Evolutionary conservation across 2,888 invertebrate species (phyloP).

Genomic region (Drosophila phalerata): DNA sequence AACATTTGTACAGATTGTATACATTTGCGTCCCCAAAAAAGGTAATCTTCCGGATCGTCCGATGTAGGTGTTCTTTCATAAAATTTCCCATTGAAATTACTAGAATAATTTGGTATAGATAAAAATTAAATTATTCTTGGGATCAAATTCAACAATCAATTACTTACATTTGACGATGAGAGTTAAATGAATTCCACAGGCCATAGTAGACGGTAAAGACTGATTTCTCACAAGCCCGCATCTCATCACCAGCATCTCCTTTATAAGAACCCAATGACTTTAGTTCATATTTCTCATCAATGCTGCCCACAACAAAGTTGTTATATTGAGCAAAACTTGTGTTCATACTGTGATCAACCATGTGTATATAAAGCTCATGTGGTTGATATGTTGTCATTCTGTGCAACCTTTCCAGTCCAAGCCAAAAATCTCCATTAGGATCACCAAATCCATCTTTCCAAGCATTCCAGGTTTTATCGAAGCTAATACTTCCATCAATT

Average conservation of each 20-base stretch:
- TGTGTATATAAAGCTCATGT: slow-evolving; percentile 1
- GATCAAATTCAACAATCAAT: too few relatives aligned
- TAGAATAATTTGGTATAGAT: too few relatives aligned
- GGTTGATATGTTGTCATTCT: neutral
- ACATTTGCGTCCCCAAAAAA: too few relatives aligned
- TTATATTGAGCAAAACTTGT: neutral
- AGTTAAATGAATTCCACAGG: too few relatives aligned
- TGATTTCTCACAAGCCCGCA: neutral
- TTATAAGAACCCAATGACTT: neutral
- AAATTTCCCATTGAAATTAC: too few relatives aligned
- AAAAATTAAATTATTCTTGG: too few relatives aligned
- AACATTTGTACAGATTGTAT: neutral
- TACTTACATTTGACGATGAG: too few relatives aligned
- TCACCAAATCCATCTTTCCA: neutral
- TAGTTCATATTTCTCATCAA: neutral
- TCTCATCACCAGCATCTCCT: neutral
- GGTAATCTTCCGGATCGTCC: too few relatives aligned
- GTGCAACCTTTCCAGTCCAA: slow-evolving; percentile 4
- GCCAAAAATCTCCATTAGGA: neutral
- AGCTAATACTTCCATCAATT: neutral
- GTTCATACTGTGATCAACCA: neutral
- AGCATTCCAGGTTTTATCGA: neutral
- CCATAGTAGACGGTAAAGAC: too few relatives aligned
- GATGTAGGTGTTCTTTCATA: too few relatives aligned
- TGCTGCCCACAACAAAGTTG: slow-evolving; percentile 2